Evolutionary conservation across 2,797 vertebrate species (phyloP).

Genomic region (Leptodactylus fallax): DNA sequence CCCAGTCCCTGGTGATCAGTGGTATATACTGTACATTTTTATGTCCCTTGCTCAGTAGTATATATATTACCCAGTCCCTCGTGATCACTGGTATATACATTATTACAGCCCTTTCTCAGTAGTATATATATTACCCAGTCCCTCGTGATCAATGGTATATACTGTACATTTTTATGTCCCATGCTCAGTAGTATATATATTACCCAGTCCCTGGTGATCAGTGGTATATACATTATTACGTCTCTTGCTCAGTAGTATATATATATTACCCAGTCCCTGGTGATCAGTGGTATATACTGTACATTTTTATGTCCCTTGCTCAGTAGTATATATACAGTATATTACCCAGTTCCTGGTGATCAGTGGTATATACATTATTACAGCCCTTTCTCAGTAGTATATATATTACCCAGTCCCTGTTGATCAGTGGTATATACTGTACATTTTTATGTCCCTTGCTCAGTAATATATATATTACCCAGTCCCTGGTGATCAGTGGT

Average conservation of each 20-base stretch:
- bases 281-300: not conserved
- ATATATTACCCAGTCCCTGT: too few relatives aligned
- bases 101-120: not conserved
- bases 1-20: not conserved
- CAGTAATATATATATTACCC: too few relatives aligned
- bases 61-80: not conserved
- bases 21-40: not conserved
- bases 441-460: too few relatives aligned
- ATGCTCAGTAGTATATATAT: too few relatives aligned
- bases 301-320: not conserved
- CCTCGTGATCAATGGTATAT: too few relatives aligned
- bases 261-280: not conserved
- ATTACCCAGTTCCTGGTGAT: not conserved
- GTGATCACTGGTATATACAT: not conserved
- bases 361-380: not conserved
- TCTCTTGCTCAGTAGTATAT: too few relatives aligned
- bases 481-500: too few relatives aligned
- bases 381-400: too few relatives aligned
- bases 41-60: not conserved
- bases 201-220: too few relatives aligned
- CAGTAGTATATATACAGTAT: not conserved
- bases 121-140: not conserved
- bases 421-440: too few relatives aligned
- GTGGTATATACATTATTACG: too few relatives aligned
- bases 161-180: too few relatives aligned